These are phyloP conservation scores for Ips typographus DNA, from an alignment of 1,140 invertebrate species.

Conservation along the genomic window DNA sequence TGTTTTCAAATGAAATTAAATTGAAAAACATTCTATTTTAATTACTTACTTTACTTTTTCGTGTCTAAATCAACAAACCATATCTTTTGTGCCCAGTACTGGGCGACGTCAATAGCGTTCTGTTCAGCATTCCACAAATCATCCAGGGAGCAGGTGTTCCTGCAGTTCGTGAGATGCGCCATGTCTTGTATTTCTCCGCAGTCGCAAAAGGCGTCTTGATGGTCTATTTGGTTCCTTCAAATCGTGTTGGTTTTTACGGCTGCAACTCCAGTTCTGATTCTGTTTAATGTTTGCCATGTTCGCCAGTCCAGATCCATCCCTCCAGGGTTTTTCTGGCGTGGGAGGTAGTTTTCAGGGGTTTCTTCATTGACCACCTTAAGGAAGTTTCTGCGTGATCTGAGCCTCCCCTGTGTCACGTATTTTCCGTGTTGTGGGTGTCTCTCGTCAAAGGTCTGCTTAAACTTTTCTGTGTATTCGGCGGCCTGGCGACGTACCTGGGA, in stretches of 20 bases:
- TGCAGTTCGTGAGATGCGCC: neutral
- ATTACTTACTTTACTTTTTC: constrained; percentile 1
- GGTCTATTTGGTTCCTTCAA: constrained; percentile 2
- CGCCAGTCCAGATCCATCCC: constrained; percentile 5
- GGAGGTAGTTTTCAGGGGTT: neutral
- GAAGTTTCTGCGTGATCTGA: constrained; percentile 2
- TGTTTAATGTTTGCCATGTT: neutral
- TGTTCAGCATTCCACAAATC: neutral
- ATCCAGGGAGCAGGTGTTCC: neutral
- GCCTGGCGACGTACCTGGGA: neutral
- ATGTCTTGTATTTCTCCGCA: neutral
- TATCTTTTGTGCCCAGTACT: neutral
- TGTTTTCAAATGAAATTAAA: too few species aligned
- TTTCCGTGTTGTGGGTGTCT: neutral
- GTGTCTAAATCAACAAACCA: neutral
- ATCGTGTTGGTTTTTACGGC: neutral
- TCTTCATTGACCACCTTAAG: neutral
- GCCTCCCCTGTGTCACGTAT: neutral
- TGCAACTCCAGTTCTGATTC: too few species aligned
- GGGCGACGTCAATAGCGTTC: neutral
- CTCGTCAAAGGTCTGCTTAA: neutral
- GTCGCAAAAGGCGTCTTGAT: neutral
- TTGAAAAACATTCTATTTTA: too few species aligned
- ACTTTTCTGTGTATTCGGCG: constrained; percentile 1
- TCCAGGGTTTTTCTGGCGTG: neutral